phyloP scores from a whole-genome alignment of 2,888 invertebrate genomes.

The Dryobotodes eremita region DNA sequence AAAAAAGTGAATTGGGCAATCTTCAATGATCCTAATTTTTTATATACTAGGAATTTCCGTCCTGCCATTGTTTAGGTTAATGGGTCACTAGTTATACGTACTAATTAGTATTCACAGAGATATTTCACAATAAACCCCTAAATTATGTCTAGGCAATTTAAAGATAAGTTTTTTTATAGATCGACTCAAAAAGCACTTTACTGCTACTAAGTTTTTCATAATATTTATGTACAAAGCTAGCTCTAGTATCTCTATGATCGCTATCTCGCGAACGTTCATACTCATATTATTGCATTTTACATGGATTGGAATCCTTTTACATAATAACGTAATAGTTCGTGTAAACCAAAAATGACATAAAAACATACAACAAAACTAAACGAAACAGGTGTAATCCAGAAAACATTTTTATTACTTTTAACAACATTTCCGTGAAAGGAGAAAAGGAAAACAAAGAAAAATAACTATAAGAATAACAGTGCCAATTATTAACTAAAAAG shows the following conservation, averaged over 20 bases:
- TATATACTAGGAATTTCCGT: conserved; percentile 54
- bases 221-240: conserved; percentile 81
- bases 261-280: conserved; percentile 55
- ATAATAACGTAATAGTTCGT: conserved; percentile 53
- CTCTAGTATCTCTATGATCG: conserved; percentile 63
- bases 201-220: conserved; percentile 74
- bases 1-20: conserved; percentile 45
- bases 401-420: conserved; percentile 85
- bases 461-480: conserved; percentile 88
- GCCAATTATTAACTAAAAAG: conserved; percentile 85
- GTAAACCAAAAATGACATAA: conserved; percentile 61
- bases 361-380: conserved; percentile 78
- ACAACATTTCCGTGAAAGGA: conserved; percentile 84
- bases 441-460: conserved; percentile 83
- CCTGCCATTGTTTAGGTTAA: conserved; percentile 53
- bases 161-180: conserved; percentile 71
- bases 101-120: conserved; percentile 73
- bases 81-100: conserved; percentile 61
- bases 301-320: conserved; percentile 66
- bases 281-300: conserved; percentile 66
- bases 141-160: conserved; percentile 74
- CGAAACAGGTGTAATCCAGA: conserved; percentile 83
- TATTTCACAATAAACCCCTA: conserved; percentile 72
- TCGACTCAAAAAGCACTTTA: conserved; percentile 74
- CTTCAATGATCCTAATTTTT: conserved; percentile 48